Evolutionary conservation across 2,888 invertebrate genomes (phyloP).

Genomic region (Bombyx huttoni): DNA sequence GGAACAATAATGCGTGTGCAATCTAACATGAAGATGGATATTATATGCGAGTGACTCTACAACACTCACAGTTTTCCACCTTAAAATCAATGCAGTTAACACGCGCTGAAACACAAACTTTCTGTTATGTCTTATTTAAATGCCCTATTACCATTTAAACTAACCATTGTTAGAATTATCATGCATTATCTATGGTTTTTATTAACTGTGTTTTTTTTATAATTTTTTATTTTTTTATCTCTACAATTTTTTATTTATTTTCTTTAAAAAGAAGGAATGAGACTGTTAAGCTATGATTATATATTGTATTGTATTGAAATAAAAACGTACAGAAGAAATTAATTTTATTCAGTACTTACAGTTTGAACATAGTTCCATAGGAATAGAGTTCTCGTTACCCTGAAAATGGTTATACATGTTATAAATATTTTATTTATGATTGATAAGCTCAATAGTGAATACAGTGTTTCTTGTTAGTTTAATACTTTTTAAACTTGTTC

Average conservation of each 20-base stretch:
- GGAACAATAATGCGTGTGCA: slow-evolving; percentile 35
- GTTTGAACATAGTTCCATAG: slow-evolving; percentile 97
- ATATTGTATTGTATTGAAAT: slow-evolving; percentile 1
- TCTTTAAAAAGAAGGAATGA: background rate
- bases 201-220: too few species aligned
- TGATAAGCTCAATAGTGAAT: background rate
- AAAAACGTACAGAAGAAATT: slow-evolving; percentile 1
- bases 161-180: background rate
- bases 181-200: background rate
- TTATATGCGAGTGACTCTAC: slow-evolving; percentile 60
- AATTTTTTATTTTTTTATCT: background rate
- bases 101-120: slow-evolving; percentile 72
- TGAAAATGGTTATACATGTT: slow-evolving; percentile 51
- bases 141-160: slow-evolving; percentile 18
- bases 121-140: slow-evolving; percentile 54
- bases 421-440: background rate
- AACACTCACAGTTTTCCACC: slow-evolving; percentile 74
- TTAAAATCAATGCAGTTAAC: slow-evolving; percentile 75
- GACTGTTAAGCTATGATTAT: background rate
- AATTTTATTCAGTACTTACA: slow-evolving; percentile 76
- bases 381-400: slow-evolving; percentile 97
- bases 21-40: slow-evolving; percentile 64
- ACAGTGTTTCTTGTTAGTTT: too few species aligned
- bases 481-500: too few species aligned
- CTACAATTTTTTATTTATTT: background rate